Percentiles rank a stretch among this genome's conserved stretches.
phyloP scores from a whole-genome alignment of 1,140 invertebrate species.

The Pachyrhynchus sulphureomaculatus region DNA sequence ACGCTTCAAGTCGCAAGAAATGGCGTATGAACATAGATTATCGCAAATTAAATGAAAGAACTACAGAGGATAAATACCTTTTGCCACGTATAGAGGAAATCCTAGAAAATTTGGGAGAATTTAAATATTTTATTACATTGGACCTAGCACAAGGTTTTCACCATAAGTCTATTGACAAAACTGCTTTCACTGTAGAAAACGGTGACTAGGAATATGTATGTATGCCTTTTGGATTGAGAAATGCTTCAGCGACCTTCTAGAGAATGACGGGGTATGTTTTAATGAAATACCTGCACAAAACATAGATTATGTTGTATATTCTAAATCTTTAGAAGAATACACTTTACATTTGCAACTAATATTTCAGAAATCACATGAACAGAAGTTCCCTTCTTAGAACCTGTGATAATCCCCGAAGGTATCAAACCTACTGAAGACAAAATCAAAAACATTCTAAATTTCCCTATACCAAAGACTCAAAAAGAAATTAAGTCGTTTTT shows the following conservation, averaged over 20 bases:
- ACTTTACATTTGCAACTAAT: background rate
- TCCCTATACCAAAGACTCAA: constrained; percentile 1
- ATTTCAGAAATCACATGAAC: background rate
- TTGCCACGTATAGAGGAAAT: constrained; percentile 46
- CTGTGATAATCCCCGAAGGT: constrained; percentile 32
- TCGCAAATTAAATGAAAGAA: constrained; percentile 46
- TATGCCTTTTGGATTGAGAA: too few species aligned
- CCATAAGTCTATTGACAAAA: constrained; percentile 51
- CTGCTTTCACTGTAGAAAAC: constrained; percentile 14
- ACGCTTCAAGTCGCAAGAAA: constrained; percentile 37
- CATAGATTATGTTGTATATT: constrained; percentile 37
- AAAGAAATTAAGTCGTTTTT: background rate
- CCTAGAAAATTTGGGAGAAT: constrained; percentile 41
- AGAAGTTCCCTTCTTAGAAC: constrained; percentile 34
- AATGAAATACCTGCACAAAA: constrained; percentile 12
- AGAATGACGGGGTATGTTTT: background rate
- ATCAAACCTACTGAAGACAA: constrained; percentile 36
- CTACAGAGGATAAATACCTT: constrained; percentile 51
- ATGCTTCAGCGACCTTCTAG: constrained; percentile 27
- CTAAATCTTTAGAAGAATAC: constrained; percentile 49
- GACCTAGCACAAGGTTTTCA: constrained; percentile 57
- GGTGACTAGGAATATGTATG: constrained; percentile 29
- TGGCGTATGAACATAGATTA: constrained; percentile 48
- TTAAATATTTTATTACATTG: constrained; percentile 52
- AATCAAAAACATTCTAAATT: constrained; percentile 11